phyloP scores from a whole-genome alignment of 2,797 vertebrate genomes.

The Benthosema pterotum region DNA sequence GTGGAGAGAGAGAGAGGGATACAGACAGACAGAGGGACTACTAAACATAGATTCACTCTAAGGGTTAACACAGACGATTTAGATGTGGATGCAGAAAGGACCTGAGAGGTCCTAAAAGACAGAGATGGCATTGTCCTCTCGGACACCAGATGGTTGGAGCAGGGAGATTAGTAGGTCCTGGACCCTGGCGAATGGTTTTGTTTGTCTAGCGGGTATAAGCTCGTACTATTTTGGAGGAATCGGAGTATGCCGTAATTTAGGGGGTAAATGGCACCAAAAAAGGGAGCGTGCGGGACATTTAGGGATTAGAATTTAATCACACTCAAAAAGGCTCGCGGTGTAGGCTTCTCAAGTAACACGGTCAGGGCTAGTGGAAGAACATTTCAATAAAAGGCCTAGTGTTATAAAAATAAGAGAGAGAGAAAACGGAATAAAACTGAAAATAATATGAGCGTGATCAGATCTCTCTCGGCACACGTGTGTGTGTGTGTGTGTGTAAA shows the following conservation, averaged over 20 bases:
- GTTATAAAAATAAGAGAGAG: too few relatives aligned
- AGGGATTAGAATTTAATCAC: constrained; percentile 40
- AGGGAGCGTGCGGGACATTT: background rate
- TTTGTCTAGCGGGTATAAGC: constrained; percentile 60
- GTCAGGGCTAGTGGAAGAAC: background rate
- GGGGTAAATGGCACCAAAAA: constrained; percentile 46
- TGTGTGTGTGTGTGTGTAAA: background rate
- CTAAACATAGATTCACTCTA: too few relatives aligned
- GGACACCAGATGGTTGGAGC: constrained; percentile 67
- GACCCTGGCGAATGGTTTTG: constrained; percentile 51
- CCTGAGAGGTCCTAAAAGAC: constrained; percentile 45
- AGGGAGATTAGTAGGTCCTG: constrained; percentile 61
- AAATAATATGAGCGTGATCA: constrained; percentile 8
- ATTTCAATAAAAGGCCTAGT: background rate
- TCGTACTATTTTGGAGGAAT: constrained; percentile 58
- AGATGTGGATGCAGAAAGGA: constrained; percentile 19
- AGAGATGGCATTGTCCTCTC: constrained; percentile 64
- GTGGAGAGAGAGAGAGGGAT: too few relatives aligned
- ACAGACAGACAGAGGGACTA: too few relatives aligned
- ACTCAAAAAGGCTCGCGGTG: constrained; percentile 16
- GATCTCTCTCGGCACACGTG: background rate
- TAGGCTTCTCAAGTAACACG: constrained; percentile 30
- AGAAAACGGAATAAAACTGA: background rate
- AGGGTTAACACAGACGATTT: too few relatives aligned
- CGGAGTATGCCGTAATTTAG: constrained; percentile 53